These are phyloP conservation scores for Piprites chloris DNA, from an alignment of 2,113 vertebrate species.

Conservation along the genomic window DNA sequence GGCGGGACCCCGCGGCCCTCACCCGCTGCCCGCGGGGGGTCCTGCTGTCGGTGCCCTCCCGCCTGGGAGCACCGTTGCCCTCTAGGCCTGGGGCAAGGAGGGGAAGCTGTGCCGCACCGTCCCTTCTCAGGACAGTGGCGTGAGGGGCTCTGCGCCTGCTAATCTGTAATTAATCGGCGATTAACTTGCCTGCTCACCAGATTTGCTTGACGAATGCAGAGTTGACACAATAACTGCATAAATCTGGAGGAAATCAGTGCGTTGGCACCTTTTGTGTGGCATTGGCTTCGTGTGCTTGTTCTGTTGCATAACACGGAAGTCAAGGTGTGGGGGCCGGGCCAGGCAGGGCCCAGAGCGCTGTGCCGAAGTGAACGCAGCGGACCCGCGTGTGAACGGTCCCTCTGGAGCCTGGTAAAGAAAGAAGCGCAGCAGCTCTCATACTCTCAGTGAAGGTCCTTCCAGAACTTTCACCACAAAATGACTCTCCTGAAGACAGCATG, in stretches of 20 bases:
- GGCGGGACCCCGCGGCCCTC: no score
- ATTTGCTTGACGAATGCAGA: neutral
- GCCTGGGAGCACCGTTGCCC: neutral
- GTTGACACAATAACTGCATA: neutral
- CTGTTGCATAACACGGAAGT: fast-evolving
- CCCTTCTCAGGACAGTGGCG: fast-evolving
- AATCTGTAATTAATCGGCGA: neutral
- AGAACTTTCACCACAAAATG: neutral
- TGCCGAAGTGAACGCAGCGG: fast-evolving
- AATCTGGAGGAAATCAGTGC: neutral
- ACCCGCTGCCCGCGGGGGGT: no score
- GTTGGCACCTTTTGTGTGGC: fast-evolving
- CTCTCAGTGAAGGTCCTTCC: neutral
- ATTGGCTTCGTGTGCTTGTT: neutral
- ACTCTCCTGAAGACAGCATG: fast-evolving
- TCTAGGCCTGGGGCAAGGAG: neutral
- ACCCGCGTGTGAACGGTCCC: fast-evolving
- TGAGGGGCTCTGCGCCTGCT: neutral
- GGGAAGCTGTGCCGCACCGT: fast-evolving
- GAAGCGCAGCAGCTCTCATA: fast-evolving
- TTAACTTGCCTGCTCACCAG: neutral
- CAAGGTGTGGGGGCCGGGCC: fast-evolving
- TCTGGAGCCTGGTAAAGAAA: neutral
- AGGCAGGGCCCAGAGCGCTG: fast-evolving
- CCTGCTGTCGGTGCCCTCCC: no score